Conservation (phyloP, 92 coral and sea anemone species). For the Chrysogorgia sp. region DNA sequence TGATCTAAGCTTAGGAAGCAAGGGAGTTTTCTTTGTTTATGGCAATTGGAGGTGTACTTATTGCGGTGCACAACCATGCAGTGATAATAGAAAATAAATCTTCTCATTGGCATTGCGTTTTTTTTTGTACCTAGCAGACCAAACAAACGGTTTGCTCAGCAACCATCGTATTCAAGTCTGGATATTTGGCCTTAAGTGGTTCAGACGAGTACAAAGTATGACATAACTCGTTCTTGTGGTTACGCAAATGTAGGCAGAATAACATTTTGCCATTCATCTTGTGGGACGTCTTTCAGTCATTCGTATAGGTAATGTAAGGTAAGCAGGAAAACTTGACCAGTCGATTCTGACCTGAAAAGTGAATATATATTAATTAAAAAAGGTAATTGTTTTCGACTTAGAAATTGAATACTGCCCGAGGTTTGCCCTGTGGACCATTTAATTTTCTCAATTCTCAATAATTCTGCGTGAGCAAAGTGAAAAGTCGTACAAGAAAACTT, state of each 20-base stretch:
- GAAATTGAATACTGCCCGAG: no score
- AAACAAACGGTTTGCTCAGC: conserved; percentile 57
- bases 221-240: conserved; percentile 55
- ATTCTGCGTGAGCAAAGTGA: no score
- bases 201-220: conserved; percentile 25
- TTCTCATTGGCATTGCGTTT: conserved; percentile 61
- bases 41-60: conserved; percentile 40
- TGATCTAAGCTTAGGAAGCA: no score
- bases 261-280: conserved; percentile 15
- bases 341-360: conserved; percentile 17
- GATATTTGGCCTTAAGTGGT: conserved; percentile 37
- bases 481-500: no score
- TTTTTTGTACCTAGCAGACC: conserved; percentile 59
- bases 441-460: no score
- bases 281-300: conserved; percentile 12
- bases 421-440: no score
- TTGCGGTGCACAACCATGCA: conserved; percentile 60
- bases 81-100: conserved; percentile 59
- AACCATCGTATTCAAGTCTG: conserved; percentile 59
- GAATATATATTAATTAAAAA: no score
- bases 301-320: conserved; percentile 5
- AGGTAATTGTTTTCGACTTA: not conserved
- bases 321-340: conserved; percentile 12
- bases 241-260: conserved; percentile 44
- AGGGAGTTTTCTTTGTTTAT: conserved; percentile 13